These are phyloP conservation scores for Scaptomyza graminum DNA, from an alignment of 1,140 invertebrate genomes.

Conservation along the genomic window DNA sequence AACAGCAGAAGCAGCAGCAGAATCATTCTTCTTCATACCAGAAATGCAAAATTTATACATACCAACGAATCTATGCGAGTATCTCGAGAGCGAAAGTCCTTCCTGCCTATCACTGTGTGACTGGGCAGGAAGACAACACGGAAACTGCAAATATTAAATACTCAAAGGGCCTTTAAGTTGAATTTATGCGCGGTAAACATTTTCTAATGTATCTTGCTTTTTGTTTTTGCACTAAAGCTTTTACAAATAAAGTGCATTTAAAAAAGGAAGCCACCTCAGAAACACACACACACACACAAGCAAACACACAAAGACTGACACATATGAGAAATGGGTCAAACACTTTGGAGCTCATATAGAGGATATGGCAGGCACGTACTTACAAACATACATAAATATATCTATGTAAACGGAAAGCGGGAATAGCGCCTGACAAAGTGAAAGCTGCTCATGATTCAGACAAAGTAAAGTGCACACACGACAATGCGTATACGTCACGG, in stretches of 20 bases:
- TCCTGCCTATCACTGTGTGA: constrained; percentile 35
- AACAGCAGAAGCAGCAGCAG: constrained; percentile 19
- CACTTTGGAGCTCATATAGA: constrained; percentile 46
- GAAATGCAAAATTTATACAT: constrained; percentile 18
- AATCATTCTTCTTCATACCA: neutral
- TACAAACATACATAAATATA: neutral
- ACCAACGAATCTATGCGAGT: constrained; percentile 1
- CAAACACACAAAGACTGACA: neutral
- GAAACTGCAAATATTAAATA: constrained; percentile 30
- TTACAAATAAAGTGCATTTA: constrained; percentile 63
- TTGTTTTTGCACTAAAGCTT: constrained; percentile 38
- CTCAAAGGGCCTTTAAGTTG: constrained; percentile 23
- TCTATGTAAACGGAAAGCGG: neutral
- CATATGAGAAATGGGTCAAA: constrained; percentile 64
- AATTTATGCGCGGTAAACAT: constrained; percentile 42
- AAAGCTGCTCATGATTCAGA: constrained; percentile 47
- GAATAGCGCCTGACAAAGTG: constrained; percentile 11
- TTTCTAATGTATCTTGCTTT: constrained; percentile 19
- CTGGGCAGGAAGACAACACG: constrained; percentile 14
- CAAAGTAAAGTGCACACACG: constrained; percentile 57
- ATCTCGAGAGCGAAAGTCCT: constrained; percentile 25
- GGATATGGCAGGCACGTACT: constrained; percentile 60
- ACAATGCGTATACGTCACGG: constrained; percentile 79
- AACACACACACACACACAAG: no score
- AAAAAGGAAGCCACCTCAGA: constrained; percentile 35